A percentile compares a stretch with the other conserved stretches of the same genome.
Conservation (phyloP, 2,888 invertebrate genomes). For the Amphimallon solstitiale region DNA sequence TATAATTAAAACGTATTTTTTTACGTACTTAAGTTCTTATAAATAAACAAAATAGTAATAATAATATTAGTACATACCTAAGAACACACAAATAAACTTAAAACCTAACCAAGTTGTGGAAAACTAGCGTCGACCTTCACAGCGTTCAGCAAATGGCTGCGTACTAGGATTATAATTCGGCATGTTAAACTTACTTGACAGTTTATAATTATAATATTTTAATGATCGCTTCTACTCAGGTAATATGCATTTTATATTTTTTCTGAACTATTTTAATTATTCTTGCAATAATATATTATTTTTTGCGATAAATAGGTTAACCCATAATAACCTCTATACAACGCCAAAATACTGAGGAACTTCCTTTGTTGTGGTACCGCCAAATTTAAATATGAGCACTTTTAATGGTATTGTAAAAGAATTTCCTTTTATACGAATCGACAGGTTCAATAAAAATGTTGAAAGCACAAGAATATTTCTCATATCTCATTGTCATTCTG, state of each 20-base stretch:
- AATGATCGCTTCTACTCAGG: neutral
- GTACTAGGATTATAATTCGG: constrained; percentile 36
- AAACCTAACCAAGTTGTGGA: constrained; percentile 63
- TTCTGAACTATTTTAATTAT: constrained; percentile 8
- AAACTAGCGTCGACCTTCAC: constrained; percentile 61
- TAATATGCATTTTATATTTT: constrained; percentile 19
- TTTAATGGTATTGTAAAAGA: constrained; percentile 71
- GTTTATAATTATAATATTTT: no score
- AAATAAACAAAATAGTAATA: neutral
- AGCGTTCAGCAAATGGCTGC: constrained; percentile 50
- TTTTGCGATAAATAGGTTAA: constrained; percentile 59
- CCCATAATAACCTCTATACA: constrained; percentile 59
- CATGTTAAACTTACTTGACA: constrained; percentile 13
- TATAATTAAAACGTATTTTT: neutral
- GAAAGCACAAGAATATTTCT: constrained; percentile 68
- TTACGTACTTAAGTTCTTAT: neutral
- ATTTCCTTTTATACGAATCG: constrained; percentile 71
- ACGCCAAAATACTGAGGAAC: constrained; percentile 57
- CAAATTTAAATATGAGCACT: constrained; percentile 65
- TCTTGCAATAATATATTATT: constrained; percentile 8
- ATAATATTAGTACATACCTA: constrained; percentile 53
- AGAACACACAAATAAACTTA: constrained; percentile 55
- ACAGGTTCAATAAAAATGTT: constrained; percentile 67
- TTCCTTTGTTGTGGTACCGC: constrained; percentile 42
- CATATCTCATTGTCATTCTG: constrained; percentile 73